Base-by-base conservation (phyloP, 2,797 vertebrate species). In the Pampus argenteus region DNA sequence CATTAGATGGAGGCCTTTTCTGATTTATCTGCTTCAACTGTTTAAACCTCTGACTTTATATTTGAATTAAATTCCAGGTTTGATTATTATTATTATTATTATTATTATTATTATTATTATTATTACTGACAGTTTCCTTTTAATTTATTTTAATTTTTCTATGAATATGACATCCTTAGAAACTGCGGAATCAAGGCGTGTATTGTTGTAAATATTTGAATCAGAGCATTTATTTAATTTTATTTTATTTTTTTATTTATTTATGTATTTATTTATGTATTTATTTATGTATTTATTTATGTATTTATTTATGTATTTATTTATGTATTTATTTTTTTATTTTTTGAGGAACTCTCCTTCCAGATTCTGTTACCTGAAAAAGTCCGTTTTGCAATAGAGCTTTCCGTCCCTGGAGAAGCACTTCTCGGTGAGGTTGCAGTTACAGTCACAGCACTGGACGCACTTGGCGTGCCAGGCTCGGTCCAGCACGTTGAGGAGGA, bases 341-440 rank as follows among this genome's bases (percentile, higher is more conserved):
- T 13, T 44, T 9, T 20, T 6, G 25, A 47, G 40, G 48, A 44
- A 11, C n/a, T 61, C 29, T 29, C 25, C 22, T 4, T 65, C 60
- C 76, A 51, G 49, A 15, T 58, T 34, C 60, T 48, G 36, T 96
- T 93, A 99, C 97, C 97, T 96, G 95, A 98, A 98, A 92, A 99
- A 98, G 95, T 98, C 97, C 84, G 96, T 96, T 91, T 98, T 98
- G 94, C 97, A 99, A 92, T 98, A 99, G 84, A 99, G 97, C 93
- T 99, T 99, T 47, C 97, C 97, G 88, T 98, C 97, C 82, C 97
- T 91, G 88, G 97, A 97, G 93, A 99, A 99, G 89, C 97, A 99
- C 94, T 97, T 98, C 91, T 99, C 97, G 56, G 97, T 98, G 78
- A 99, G 94, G 91, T 96, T 96, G 93, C 96, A 97, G 94, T 93